Conservation (phyloP, 2,113 vertebrate genomes). For the Serilophus lunatus region DNA sequence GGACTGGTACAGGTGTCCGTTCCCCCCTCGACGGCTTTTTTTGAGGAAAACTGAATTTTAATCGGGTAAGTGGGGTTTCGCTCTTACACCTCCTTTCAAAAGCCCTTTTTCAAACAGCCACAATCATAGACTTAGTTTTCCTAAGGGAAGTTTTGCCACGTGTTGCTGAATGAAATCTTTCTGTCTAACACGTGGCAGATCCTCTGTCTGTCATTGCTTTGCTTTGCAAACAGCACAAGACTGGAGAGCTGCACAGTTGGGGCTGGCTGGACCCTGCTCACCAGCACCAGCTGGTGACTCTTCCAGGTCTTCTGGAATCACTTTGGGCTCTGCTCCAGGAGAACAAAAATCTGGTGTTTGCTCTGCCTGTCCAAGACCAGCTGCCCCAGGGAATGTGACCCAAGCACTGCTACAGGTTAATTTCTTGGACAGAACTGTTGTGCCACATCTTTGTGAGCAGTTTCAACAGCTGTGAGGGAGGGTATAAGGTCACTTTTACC, state of each 20-base stretch:
- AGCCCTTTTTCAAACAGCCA: too few species aligned
- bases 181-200: accelerated
- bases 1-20: too few species aligned
- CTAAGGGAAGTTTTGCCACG: not conserved
- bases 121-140: not conserved
- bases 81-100: too few species aligned
- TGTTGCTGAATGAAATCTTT: not conserved
- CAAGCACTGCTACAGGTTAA: not conserved
- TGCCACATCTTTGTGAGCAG: not conserved
- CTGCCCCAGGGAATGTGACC: accelerated
- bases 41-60: too few species aligned
- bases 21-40: too few species aligned
- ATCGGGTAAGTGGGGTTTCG: too few species aligned
- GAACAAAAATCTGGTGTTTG: not conserved
- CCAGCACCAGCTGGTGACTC: not conserved
- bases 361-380: not conserved
- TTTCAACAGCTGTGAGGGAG: not conserved
- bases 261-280: not conserved
- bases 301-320: not conserved
- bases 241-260: not conserved
- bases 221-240: not conserved
- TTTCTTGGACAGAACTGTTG: not conserved
- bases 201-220: not conserved
- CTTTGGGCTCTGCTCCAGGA: not conserved
- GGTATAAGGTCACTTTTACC: not conserved